phyloP scores from a whole-genome alignment of 1,140 invertebrate species.

The Drosophila triauraria region DNA sequence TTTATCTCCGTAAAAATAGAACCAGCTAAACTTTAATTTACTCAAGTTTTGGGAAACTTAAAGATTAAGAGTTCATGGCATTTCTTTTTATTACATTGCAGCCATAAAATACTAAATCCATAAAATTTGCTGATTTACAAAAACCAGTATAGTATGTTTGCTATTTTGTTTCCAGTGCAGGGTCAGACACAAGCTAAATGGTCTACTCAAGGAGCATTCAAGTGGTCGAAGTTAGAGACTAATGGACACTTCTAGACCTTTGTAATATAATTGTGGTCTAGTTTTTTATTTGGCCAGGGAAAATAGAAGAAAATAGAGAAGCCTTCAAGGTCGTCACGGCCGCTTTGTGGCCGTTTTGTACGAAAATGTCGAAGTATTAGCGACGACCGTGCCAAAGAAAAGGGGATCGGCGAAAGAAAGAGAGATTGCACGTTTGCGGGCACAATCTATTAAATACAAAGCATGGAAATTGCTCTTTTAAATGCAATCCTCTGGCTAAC shows the following conservation, averaged over 20 bases:
- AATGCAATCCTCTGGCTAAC: constrained; percentile 36
- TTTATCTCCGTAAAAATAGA: too few relatives aligned
- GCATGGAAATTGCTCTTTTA: constrained; percentile 51
- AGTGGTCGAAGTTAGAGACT: constrained; percentile 19
- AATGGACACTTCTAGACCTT: constrained; percentile 25
- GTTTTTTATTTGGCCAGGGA: constrained; percentile 29
- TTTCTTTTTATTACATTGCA: not conserved
- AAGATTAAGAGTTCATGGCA: not conserved
- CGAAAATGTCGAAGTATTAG: constrained; percentile 13
- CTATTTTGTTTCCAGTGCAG: constrained; percentile 6
- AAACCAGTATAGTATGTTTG: not conserved
- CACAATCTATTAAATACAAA: constrained; percentile 45
- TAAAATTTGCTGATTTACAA: too few relatives aligned
- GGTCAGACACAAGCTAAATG: constrained; percentile 15
- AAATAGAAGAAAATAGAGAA: constrained; percentile 29
- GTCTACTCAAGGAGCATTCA: constrained; percentile 18
- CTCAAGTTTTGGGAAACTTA: not conserved
- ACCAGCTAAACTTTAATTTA: not conserved
- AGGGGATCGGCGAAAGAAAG: constrained; percentile 21
- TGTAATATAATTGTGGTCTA: constrained; percentile 43
- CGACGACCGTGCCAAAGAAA: constrained; percentile 31
- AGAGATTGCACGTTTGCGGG: not conserved
- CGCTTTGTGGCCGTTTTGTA: constrained; percentile 3
- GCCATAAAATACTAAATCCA: not conserved
- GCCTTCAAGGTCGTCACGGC: constrained; percentile 29